Evolutionary conservation across 2,888 invertebrate genomes (phyloP).

Genomic region (Pachycephus smyrnensis): DNA sequence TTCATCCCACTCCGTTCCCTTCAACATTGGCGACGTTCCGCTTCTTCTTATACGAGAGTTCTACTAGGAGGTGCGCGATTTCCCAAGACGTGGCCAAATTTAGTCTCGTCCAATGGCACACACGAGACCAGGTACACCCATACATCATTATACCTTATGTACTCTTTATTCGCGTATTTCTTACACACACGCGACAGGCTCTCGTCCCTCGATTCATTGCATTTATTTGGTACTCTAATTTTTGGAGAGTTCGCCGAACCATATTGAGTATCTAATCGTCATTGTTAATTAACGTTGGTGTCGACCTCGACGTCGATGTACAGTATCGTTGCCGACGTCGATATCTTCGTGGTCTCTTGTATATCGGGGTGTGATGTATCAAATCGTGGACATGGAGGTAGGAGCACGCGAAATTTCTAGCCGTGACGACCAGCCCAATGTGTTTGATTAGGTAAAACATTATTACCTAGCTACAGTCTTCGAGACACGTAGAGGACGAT

Average conservation of each 20-base stretch:
- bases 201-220: neutral
- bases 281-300: neutral
- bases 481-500: neutral
- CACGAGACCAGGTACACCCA: neutral
- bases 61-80: neutral
- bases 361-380: neutral
- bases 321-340: neutral
- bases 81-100: neutral
- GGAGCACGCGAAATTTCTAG: neutral
- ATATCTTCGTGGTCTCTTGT: neutral
- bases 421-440: neutral
- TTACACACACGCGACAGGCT: neutral
- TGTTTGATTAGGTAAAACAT: neutral
- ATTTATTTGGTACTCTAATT: neutral
- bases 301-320: neutral
- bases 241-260: neutral
- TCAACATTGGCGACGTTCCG: neutral
- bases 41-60: neutral
- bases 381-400: neutral
- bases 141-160: neutral
- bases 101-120: neutral
- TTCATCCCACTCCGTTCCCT: neutral
- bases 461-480: neutral
- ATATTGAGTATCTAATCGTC: neutral
- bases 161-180: neutral